Conservation (phyloP, 2,113 vertebrate genomes). For the Setophaga kirtlandii region DNA sequence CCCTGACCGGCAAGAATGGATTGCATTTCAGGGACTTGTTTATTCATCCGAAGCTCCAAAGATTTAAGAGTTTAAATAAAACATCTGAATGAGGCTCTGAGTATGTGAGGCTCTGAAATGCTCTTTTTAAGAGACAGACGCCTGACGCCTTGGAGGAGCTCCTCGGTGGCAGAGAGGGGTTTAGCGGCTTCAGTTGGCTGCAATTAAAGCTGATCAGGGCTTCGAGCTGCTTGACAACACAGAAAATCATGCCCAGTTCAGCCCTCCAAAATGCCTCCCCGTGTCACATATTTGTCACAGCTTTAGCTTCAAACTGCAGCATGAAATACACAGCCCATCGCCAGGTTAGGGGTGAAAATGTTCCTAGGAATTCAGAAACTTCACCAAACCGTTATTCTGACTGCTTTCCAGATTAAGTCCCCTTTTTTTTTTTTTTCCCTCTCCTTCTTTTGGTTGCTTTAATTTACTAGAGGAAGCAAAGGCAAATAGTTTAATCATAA, state of each 20-base stretch:
- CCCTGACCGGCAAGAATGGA: constrained; percentile 19
- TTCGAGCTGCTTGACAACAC: constrained; percentile 44
- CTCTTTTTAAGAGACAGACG: constrained; percentile 64
- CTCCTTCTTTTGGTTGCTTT: constrained; percentile 41
- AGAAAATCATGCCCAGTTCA: constrained; percentile 3
- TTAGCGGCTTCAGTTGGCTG: constrained; percentile 63
- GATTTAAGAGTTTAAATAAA: constrained; percentile 68
- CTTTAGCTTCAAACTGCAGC: constrained; percentile 72
- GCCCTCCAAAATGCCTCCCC: background rate
- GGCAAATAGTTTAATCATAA: constrained; percentile 82
- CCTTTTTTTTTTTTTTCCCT: background rate
- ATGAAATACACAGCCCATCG: constrained; percentile 58
- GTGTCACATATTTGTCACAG: background rate
- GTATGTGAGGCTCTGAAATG: constrained; percentile 39
- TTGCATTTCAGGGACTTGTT: constrained; percentile 56
- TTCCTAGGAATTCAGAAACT: constrained; percentile 41
- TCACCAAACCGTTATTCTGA: constrained; percentile 15
- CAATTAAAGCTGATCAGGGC: constrained; percentile 51
- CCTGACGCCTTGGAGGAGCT: constrained; percentile 58
- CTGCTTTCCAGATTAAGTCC: constrained; percentile 20
- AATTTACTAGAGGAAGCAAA: constrained; percentile 77
- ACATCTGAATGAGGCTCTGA: constrained; percentile 16
- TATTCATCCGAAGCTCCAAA: constrained; percentile 40
- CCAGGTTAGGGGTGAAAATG: constrained; percentile 50
- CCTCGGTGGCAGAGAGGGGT: constrained; percentile 13